Conservation (phyloP, 2,888 invertebrate genomes). For the Mechanitis mazaeus region DNA sequence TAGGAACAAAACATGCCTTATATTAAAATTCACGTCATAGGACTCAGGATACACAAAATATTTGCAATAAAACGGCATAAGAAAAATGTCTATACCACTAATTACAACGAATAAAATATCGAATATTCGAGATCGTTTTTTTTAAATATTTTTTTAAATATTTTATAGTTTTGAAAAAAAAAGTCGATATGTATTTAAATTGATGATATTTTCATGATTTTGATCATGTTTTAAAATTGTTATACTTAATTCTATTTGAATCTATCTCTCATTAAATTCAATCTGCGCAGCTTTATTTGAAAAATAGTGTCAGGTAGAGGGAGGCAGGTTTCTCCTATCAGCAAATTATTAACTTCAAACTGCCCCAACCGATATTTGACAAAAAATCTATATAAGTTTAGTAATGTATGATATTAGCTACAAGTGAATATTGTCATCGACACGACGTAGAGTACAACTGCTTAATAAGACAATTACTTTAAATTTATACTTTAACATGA, state of each 20-base stretch:
- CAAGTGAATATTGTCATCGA: constrained; percentile 16
- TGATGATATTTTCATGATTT: constrained; percentile 24
- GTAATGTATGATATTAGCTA: constrained; percentile 6
- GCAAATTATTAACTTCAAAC: background rate
- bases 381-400: background rate
- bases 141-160: constrained; percentile 28
- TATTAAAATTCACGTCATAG: background rate
- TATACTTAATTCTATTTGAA: constrained; percentile 9
- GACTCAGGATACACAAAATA: too few relatives aligned
- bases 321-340: background rate
- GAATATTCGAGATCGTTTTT: constrained; percentile 3
- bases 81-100: too few relatives aligned
- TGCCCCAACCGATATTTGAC: background rate
- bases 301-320: background rate
- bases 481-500: background rate
- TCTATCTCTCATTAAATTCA: background rate
- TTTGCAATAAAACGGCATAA: too few relatives aligned
- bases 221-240: constrained; percentile 15
- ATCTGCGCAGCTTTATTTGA: background rate
- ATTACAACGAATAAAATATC: too few relatives aligned
- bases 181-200: constrained; percentile 37
- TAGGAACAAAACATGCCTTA: background rate
- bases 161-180: constrained; percentile 21
- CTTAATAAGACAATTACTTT: background rate
- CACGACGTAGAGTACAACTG: constrained; percentile 12